These are phyloP conservation scores for Lasioglossum albipes DNA, from an alignment of 1,140 invertebrate genomes.

Conservation along the genomic window DNA sequence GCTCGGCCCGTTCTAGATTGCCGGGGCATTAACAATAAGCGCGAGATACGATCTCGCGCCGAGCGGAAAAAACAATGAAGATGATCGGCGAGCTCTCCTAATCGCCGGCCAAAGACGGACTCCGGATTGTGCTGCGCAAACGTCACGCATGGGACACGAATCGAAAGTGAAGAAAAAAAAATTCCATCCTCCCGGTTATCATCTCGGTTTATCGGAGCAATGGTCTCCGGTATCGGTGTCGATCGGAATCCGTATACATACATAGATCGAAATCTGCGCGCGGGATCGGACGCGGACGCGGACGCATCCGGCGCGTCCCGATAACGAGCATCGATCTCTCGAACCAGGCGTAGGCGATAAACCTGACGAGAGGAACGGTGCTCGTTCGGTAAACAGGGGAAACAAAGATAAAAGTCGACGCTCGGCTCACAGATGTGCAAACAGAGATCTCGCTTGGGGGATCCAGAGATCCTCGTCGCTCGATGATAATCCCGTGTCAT, in stretches of 20 bases:
- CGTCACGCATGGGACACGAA: too few species aligned
- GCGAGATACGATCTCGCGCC: not conserved
- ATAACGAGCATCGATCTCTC: not conserved
- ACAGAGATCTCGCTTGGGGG: conserved; percentile 1
- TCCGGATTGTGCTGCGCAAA: not conserved
- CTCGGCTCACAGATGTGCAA: conserved; percentile 13
- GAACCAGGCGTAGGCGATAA: not conserved
- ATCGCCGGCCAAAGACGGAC: not conserved
- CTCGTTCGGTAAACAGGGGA: not conserved
- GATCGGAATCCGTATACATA: not conserved
- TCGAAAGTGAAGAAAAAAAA: not conserved
- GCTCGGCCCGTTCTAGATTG: not conserved
- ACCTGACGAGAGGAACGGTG: not conserved
- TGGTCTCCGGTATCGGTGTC: not conserved
- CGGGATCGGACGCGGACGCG: not conserved
- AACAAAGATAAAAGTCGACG: not conserved
- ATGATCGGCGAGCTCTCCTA: not conserved
- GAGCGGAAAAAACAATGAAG: not conserved
- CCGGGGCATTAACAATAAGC: not conserved
- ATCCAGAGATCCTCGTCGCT: not conserved
- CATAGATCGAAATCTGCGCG: not conserved
- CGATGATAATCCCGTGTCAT: too few species aligned
- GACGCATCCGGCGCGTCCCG: not conserved
- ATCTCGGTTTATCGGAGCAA: too few species aligned
- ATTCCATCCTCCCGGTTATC: not conserved